These are phyloP conservation scores for Eciton burchellii DNA, from an alignment of 1,140 invertebrate genomes.

Conservation along the genomic window DNA sequence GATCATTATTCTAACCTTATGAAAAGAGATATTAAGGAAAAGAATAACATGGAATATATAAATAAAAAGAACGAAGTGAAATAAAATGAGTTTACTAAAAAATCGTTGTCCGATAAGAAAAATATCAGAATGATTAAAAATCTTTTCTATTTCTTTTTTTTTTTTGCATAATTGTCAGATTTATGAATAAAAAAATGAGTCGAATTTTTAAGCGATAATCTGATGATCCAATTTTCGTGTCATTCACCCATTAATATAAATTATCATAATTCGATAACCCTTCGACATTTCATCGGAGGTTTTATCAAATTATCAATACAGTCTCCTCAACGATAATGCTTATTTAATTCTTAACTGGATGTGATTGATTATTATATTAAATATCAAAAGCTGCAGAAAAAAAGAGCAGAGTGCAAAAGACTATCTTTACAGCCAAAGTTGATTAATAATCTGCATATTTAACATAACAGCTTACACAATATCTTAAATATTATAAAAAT, in stretches of 20 bases:
- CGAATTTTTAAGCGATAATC: neutral
- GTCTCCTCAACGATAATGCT: neutral
- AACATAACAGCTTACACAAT: neutral
- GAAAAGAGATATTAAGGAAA: neutral
- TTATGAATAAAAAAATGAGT: constrained; percentile 12
- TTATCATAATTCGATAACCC: constrained; percentile 9
- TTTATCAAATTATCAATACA: constrained; percentile 2
- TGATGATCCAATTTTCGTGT: neutral
- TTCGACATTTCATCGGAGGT: neutral
- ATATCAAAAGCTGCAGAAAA: neutral
- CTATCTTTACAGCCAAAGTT: no score
- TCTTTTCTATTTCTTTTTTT: neutral
- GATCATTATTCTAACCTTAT: neutral
- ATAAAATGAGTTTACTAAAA: neutral
- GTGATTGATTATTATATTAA: constrained; percentile 11
- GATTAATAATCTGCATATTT: no score
- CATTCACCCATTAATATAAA: neutral
- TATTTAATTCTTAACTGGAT: neutral
- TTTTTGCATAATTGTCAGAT: neutral
- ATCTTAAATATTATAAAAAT: neutral
- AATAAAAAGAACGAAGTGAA: no score
- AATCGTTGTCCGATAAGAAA: neutral
- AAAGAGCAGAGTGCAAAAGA: neutral
- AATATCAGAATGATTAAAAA: constrained; percentile 23
- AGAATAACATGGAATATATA: no score